Evolutionary conservation across 1,140 invertebrate species (phyloP), one percentile per base, ranked within the genome.

Genomic region (Manduca sexta): DNA sequence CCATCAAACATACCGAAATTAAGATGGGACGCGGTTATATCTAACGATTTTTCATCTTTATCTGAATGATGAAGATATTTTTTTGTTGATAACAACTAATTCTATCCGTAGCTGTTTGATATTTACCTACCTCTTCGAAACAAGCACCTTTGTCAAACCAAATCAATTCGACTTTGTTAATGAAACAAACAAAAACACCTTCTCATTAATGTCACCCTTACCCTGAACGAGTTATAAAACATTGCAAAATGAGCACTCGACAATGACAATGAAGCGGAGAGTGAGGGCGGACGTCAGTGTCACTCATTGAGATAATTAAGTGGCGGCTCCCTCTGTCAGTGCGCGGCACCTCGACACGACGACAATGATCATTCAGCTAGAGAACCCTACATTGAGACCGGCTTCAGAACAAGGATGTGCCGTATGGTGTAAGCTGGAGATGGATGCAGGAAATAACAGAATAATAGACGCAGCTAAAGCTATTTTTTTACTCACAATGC

Each of bases 1-100:
- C 69, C 74, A 74, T 81, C 71, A 83, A 75, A 73, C 52, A 54
- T 46, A 52, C 60, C 49, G 64, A 74, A 79, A 82, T 81, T 74
- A 72, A 76, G 69, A 72, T 57, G 64, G 31, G 31, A 14, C 37
- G 45, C 39, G 39, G 47, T 53, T 74, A 74, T 65, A 68, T 66
- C 67, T 49, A 60, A 67, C 56, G 49, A 57, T 47, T 41, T 26
- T 49, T 56, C 58, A 63, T 63, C 55, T 70, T 74, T 74, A 78
- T 76, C 77, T 74, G 67, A 70, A 76, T 70, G 67, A 77, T 62
- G 61, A 57, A 61, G 18, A 58, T 39, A 48, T 58, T 66, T 17
- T 42, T 61, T 69, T 71, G 69, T 71, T 67, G 51, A 56, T 64
- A 71, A 68, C 64, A 70, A 71, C 66, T 68, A 70, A 33, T n/a